Conservation (phyloP, 2,888 invertebrate genomes). For the Oithona nana region DNA sequence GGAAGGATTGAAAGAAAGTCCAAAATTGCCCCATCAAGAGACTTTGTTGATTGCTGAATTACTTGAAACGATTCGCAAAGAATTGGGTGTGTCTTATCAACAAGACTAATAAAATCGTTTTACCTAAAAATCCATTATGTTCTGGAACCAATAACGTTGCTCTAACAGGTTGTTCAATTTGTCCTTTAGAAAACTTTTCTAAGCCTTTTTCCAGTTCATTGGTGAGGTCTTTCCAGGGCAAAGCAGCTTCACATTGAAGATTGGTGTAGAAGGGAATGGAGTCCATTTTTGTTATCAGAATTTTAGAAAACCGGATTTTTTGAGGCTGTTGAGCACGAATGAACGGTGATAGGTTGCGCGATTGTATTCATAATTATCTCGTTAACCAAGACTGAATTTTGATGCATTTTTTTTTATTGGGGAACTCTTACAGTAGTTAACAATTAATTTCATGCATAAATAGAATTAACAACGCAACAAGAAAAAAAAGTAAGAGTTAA, state of each 20-base stretch:
- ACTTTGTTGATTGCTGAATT: constrained; percentile 47
- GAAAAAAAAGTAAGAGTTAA: no score
- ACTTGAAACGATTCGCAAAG: constrained; percentile 48
- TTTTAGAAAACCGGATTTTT: no score
- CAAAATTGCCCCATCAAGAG: constrained; percentile 44
- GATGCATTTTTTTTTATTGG: no score
- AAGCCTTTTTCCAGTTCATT: neutral
- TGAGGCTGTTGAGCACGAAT: no score
- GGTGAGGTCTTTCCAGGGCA: neutral
- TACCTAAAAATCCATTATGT: neutral
- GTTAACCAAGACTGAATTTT: no score
- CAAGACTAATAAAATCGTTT: constrained; percentile 30
- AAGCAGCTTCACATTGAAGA: neutral
- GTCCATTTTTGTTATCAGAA: neutral
- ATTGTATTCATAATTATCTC: no score
- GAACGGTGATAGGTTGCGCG: no score
- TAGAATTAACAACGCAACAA: no score
- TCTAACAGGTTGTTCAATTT: neutral
- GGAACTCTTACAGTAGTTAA: no score
- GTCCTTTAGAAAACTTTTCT: neutral
- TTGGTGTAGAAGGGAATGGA: neutral
- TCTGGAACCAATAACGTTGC: neutral
- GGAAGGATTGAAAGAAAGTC: constrained; percentile 46
- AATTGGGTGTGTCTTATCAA: constrained; percentile 42
- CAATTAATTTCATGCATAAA: no score